phyloP scores from a whole-genome alignment of 2,888 invertebrate species.

The Campoplex nolae region DNA sequence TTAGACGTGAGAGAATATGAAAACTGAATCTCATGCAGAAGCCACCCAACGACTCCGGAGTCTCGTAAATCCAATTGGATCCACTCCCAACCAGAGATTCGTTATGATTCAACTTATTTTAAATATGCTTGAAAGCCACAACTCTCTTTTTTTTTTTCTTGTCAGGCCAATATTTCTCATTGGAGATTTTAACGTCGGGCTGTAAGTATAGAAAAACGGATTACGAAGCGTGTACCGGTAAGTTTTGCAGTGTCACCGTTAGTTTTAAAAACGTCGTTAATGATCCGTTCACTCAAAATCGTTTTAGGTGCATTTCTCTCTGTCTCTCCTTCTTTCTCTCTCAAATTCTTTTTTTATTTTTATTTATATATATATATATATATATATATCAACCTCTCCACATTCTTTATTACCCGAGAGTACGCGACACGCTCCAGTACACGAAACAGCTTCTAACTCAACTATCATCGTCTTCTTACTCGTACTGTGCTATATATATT shows the following conservation, averaged over 20 bases:
- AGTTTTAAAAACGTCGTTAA: conserved; percentile 59
- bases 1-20: conserved; percentile 6
- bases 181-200: conserved; percentile 12
- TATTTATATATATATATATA: background rate
- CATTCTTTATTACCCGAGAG: conserved; percentile 33
- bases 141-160: background rate
- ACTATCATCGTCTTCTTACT: conserved; percentile 31
- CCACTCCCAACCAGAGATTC: conserved; percentile 2
- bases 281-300: conserved; percentile 52
- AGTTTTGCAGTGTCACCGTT: conserved; percentile 58
- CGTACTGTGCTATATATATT: background rate
- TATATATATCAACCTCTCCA: background rate
- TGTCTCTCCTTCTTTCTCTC: background rate
- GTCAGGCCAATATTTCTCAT: conserved; percentile 31
- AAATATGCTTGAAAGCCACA: background rate
- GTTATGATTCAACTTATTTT: conserved; percentile 29
- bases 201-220: conserved; percentile 8
- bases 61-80: conserved; percentile 56
- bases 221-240: conserved; percentile 9
- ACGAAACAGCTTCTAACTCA: conserved; percentile 47
- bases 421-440: conserved; percentile 48
- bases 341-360: background rate
- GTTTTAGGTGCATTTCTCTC: conserved; percentile 48
- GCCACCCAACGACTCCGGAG: conserved; percentile 60
- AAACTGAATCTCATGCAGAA: conserved; percentile 62